Evolutionary conservation across 1,140 invertebrate species (phyloP), one percentile per base, ranked within the genome.

Genomic region (Charaxes varanes): DNA sequence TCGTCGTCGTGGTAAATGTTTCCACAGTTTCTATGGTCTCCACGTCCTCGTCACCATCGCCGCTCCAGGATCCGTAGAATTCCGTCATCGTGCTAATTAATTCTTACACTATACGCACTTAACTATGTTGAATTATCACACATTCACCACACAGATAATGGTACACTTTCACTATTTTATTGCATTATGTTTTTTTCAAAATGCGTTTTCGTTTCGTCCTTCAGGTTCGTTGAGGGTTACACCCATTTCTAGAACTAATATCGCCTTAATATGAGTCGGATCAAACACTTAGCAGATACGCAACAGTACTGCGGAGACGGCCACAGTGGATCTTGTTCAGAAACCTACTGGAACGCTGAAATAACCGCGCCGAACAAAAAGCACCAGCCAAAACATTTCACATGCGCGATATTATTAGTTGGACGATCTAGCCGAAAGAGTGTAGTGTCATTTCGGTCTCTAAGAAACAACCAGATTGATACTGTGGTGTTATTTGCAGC

Each of bases 341-440:
- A 82, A 79, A 80, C 78, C 76, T 72, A 82, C 78, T 82, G 78
- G 78, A 82, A 83, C 80, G 80, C 76, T 79, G 76, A 82, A 82
- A 82, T 82, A 82, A 80, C 73, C 74, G 66, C 62, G 61, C 62
- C 78, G 69, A 77, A 80, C 78, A 82, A 83, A 80, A 83, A 83
- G 71, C 78, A 80, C 72, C 78, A 70, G 76, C 78, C 78, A 80
- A 80, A 83, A 83, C 73, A 83, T 83, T 83, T 83, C 76, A 83
- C 76, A 76, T 77, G 68, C 72, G 67, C 46, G 70, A 66, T 80
- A 80, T 80, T 83, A 80, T 83, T 83, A 83, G 78, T 76, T 80
- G 76, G 76, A 83, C 74, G 78, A 70, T 73, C 73, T 80, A 80
- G 68, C 45, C 78, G 72, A 77, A 69, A 82, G 69, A 64, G 72